A percentile compares a stretch with the other conserved stretches of the same genome.
phyloP scores from a whole-genome alignment of 2,888 invertebrate species.

The Lasius fuliginosus region DNA sequence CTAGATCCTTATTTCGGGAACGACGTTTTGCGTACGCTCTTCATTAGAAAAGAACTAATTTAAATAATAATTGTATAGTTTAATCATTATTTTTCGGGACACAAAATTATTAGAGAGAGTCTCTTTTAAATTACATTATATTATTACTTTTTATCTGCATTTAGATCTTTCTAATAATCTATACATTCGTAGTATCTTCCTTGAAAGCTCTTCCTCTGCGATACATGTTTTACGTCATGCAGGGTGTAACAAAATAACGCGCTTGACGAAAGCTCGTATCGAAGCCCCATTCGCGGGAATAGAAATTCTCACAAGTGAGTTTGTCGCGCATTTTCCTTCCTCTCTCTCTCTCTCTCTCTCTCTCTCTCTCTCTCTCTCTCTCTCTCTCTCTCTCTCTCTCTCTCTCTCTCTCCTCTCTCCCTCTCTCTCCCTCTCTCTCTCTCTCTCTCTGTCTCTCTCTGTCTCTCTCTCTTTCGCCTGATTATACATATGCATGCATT shows the following conservation, averaged over 20 bases:
- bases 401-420: constrained; percentile 10
- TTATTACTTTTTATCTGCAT: not conserved
- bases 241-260: not conserved
- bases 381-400: constrained; percentile 12
- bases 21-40: not conserved
- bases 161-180: not conserved
- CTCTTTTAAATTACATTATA: not conserved
- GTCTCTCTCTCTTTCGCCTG: constrained; percentile 31
- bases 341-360: constrained; percentile 13
- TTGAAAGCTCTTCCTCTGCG: not conserved
- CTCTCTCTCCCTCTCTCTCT: constrained; percentile 17
- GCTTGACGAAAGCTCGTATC: constrained; percentile 28
- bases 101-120: not conserved
- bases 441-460: constrained; percentile 15
- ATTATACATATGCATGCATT: constrained; percentile 56
- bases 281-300: not conserved
- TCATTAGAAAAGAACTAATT: not conserved
- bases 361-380: constrained; percentile 21
- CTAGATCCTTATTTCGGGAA: not conserved
- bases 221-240: constrained; percentile 10
- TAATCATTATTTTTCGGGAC: not conserved
- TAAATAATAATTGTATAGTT: not conserved
- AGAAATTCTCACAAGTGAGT: constrained; percentile 55
- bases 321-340: not conserved
- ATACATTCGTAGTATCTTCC: not conserved